Evolutionary conservation across 2,797 vertebrate species (phyloP).

Genomic region (Takifugu rubripes): DNA sequence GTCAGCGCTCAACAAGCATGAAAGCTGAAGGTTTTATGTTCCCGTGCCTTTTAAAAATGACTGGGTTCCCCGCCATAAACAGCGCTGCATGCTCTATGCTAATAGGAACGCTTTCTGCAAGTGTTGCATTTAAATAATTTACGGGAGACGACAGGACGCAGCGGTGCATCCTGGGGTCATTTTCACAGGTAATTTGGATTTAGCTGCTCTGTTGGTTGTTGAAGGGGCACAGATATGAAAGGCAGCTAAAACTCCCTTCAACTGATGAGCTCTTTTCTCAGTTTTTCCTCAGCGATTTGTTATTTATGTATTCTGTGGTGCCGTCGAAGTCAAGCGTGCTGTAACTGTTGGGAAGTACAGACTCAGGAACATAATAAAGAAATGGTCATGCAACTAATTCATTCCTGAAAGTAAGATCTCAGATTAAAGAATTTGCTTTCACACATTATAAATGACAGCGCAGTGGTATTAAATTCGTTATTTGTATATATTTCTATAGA

Average conservation of each 20-base stretch:
- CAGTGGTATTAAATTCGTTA: too few relatives aligned
- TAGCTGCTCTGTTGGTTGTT: slow-evolving; percentile 9
- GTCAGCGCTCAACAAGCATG: slow-evolving; percentile 41
- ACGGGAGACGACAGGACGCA: slow-evolving; percentile 4
- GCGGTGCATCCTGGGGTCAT: slow-evolving; percentile 29
- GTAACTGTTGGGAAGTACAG: neutral
- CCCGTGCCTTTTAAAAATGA: slow-evolving; percentile 37
- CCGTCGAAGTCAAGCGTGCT: slow-evolving; percentile 21
- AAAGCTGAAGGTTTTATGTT: slow-evolving; percentile 35
- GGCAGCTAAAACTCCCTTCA: neutral
- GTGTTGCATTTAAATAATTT: slow-evolving; percentile 30
- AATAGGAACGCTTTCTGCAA: slow-evolving; percentile 34
- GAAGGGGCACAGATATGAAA: slow-evolving; percentile 3
- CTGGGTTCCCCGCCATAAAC: slow-evolving; percentile 37
- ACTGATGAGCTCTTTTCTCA: slow-evolving; percentile 7
- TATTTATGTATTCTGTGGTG: slow-evolving; percentile 7
- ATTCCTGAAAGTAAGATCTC: too few relatives aligned
- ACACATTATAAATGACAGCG: too few relatives aligned
- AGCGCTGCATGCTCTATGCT: slow-evolving; percentile 29
- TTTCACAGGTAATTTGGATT: slow-evolving; percentile 30
- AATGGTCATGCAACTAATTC: neutral
- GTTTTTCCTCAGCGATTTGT: neutral
- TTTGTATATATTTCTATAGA: too few relatives aligned
- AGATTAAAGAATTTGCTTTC: too few relatives aligned
- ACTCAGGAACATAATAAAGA: neutral